Conservation (phyloP, 2,888 invertebrate species). For the Polydrusus cervinus region DNA sequence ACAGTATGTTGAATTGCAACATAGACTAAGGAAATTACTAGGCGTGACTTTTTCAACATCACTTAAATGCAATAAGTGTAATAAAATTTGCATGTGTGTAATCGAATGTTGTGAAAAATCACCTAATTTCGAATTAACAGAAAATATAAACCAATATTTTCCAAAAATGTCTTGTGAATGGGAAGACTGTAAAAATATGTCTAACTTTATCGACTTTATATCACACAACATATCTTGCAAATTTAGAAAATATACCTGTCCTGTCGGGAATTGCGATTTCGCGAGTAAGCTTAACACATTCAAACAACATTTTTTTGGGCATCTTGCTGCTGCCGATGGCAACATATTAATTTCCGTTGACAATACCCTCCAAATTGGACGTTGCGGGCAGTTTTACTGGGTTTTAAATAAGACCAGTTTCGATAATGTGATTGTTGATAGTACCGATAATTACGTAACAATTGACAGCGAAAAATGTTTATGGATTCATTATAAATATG, state of each 20-base stretch:
- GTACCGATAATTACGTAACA: neutral
- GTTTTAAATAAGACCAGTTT: neutral
- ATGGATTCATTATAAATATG: neutral
- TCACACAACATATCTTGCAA: neutral
- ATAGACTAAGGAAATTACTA: neutral
- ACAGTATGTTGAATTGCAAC: neutral
- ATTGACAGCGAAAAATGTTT: neutral
- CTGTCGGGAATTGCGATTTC: neutral
- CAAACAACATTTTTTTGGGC: neutral
- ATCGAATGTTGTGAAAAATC: neutral
- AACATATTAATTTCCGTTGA: neutral
- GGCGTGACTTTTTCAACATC: neutral
- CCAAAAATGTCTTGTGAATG: neutral
- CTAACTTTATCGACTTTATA: neutral
- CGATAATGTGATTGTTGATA: neutral
- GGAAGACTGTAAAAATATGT: neutral
- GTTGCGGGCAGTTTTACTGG: neutral
- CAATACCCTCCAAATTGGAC: neutral
- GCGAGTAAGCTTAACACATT: neutral
- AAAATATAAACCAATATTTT: neutral
- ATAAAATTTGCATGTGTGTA: neutral
- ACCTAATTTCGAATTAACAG: neutral
- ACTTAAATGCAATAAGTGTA: neutral
- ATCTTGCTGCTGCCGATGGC: neutral
- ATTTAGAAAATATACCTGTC: neutral